These are phyloP conservation scores for Micromussa lordhowensis DNA, from an alignment of 92 coral and sea anemone species.

Conservation along the genomic window DNA sequence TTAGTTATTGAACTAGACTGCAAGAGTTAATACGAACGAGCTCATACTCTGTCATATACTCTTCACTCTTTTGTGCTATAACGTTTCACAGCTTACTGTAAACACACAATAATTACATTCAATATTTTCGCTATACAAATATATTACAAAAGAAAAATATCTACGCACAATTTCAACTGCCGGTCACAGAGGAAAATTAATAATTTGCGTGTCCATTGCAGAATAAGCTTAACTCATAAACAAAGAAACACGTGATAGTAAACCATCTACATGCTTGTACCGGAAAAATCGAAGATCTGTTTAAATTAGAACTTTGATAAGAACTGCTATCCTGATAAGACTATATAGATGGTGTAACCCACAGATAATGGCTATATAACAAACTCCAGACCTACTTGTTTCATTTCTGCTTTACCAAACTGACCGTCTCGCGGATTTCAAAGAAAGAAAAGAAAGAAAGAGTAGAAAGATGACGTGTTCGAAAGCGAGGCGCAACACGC, in stretches of 20 bases:
- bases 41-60: too few relatives aligned
- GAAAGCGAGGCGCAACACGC: constrained; percentile 66
- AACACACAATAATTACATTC: too few relatives aligned
- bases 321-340: background rate
- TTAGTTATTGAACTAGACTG: too few relatives aligned
- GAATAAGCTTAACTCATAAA: constrained; percentile 18
- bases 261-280: background rate
- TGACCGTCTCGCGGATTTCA: constrained; percentile 22
- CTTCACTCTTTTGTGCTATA: too few relatives aligned
- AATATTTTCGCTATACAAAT: too few relatives aligned
- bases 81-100: too few relatives aligned
- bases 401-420: constrained; percentile 37
- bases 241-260: constrained; percentile 34
- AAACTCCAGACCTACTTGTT: constrained; percentile 54
- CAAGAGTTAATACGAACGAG: too few relatives aligned
- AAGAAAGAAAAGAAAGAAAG: constrained; percentile 61
- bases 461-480: constrained; percentile 80
- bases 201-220: background rate
- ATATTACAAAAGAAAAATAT: too few relatives aligned
- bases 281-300: background rate
- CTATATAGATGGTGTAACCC: background rate
- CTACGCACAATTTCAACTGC: background rate
- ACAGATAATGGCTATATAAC: background rate
- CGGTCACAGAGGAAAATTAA: background rate
- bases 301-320: background rate